Evolutionary conservation across 1,140 invertebrate species (phyloP).

Genomic region (Hesperophylax magnus): DNA sequence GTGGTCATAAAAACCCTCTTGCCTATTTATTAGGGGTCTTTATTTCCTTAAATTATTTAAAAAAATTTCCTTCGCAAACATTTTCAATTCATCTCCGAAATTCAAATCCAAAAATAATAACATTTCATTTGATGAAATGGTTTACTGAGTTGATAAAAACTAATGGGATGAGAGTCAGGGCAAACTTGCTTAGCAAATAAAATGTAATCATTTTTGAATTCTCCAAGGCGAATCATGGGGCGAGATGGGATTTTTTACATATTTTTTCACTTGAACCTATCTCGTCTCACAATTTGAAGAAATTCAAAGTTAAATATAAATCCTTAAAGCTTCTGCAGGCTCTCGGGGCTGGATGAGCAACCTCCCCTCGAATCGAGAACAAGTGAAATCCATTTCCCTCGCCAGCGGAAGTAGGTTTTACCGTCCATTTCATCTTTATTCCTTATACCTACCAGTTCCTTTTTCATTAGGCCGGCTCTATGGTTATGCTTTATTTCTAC

Average conservation of each 20-base stretch:
- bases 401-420: slow-evolving; percentile 33
- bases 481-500: slow-evolving; percentile 18
- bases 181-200: slow-evolving; percentile 8
- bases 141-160: slow-evolving; percentile 14
- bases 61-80: too few species aligned
- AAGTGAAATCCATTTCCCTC: slow-evolving; percentile 42
- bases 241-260: background rate
- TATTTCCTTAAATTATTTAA: too few species aligned
- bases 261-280: slow-evolving; percentile 8
- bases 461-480: slow-evolving; percentile 34
- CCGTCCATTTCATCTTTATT: slow-evolving; percentile 44
- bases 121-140: background rate
- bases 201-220: slow-evolving; percentile 22
- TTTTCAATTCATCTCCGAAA: too few species aligned
- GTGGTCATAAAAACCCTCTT: too few species aligned
- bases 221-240: background rate
- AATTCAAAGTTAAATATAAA: slow-evolving; percentile 47
- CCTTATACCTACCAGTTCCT: slow-evolving; percentile 4
- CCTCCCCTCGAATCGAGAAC: slow-evolving; percentile 21
- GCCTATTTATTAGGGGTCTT: too few species aligned
- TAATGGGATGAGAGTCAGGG: slow-evolving; percentile 21
- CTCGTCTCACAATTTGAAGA: slow-evolving; percentile 23
- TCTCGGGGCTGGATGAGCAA: slow-evolving; percentile 8
- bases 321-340: slow-evolving; percentile 22
- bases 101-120: too few species aligned